phyloP scores from a whole-genome alignment of 53 echinoderm and acorn worm species.

The Paracentrotus lividus region DNA sequence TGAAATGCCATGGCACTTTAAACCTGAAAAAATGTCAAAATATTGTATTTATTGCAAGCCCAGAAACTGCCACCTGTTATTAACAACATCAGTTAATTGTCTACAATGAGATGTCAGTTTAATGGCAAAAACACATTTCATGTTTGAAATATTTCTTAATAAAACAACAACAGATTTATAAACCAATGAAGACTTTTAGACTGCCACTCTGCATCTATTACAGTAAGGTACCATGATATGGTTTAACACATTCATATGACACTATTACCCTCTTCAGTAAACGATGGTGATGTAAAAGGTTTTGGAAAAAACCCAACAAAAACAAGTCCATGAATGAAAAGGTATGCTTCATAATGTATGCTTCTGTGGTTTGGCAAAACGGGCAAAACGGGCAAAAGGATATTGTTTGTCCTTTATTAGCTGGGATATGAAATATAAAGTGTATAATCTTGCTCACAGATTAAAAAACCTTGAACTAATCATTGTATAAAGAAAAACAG shows the following conservation, averaged over 20 bases:
- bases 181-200: not conserved
- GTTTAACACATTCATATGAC: not conserved
- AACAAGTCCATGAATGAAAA: not conserved
- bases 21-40: not conserved
- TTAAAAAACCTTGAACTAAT: not conserved
- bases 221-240: not conserved
- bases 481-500: not conserved
- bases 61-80: not conserved
- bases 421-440: not conserved
- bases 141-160: not conserved
- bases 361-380: constrained; percentile 14
- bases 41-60: not conserved
- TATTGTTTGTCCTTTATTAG: not conserved
- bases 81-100: not conserved
- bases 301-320: constrained; percentile 31
- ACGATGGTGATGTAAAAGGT: not conserved
- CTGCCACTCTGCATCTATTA: not conserved
- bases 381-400: too few species aligned
- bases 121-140: not conserved
- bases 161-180: not conserved
- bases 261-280: too few species aligned
- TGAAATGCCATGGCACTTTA: not conserved
- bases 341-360: not conserved
- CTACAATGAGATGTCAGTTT: not conserved
- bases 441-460: not conserved